A percentile compares a stretch with the other conserved stretches of the same genome.
Conservation (phyloP, 2,888 invertebrate species). For the Galeruca laticollis region DNA sequence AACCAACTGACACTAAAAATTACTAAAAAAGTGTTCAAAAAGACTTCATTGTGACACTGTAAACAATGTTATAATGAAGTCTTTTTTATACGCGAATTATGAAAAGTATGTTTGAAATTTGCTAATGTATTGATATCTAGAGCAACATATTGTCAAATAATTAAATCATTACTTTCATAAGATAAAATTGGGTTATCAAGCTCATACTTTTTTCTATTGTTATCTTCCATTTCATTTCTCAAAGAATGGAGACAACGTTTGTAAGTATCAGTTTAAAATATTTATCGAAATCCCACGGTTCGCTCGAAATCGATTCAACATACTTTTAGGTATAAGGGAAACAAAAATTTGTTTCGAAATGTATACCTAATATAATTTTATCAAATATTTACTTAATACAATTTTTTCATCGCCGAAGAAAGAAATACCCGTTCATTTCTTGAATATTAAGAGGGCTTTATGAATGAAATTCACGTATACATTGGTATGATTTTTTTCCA, state of each 20-base stretch:
- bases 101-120: no score
- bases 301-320: neutral
- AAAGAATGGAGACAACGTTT: neutral
- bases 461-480: slow-evolving; percentile 7
- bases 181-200: no score
- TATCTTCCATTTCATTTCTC: neutral
- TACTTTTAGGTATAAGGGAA: neutral
- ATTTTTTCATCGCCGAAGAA: neutral
- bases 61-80: no score
- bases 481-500: neutral
- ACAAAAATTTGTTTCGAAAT: neutral
- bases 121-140: no score
- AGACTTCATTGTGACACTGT: no score
- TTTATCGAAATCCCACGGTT: neutral
- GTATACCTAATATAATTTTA: neutral
- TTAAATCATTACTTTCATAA: no score
- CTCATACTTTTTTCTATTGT: neutral
- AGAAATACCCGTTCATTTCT: slow-evolving; percentile 6
- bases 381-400: slow-evolving; percentile 11
- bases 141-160: no score
- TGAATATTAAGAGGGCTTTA: neutral
- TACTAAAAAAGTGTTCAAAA: no score
- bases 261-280: neutral
- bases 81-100: no score
- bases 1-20: no score